Conservation (phyloP, 2,113 vertebrate species). For the Scomber scombrus region DNA sequence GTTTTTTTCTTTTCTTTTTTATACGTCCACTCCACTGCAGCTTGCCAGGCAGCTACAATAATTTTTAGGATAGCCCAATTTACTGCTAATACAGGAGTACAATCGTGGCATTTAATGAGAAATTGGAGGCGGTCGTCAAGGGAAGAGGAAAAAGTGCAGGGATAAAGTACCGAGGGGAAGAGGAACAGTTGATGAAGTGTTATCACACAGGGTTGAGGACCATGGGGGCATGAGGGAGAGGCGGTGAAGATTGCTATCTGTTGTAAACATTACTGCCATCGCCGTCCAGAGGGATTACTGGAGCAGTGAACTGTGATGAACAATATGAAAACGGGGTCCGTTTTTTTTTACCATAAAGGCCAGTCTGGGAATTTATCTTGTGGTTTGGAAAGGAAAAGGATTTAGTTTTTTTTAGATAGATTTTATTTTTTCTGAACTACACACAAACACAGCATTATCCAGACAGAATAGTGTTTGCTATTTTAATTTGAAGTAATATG, state of each 20-base stretch:
- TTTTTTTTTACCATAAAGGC: constrained; percentile 11
- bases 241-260: constrained; percentile 31
- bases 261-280: constrained; percentile 45
- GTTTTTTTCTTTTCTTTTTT: not conserved
- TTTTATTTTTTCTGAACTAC: too few relatives aligned
- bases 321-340: constrained; percentile 5
- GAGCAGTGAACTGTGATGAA: constrained; percentile 22
- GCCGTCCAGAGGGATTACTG: constrained; percentile 4
- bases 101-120: constrained; percentile 13
- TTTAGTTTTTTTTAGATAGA: not conserved
- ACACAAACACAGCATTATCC: not conserved
- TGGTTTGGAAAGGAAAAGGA: constrained; percentile 2
- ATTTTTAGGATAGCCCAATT: constrained; percentile 39
- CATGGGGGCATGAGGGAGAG: constrained; percentile 9
- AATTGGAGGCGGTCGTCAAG: not conserved
- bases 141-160: not conserved
- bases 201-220: constrained; percentile 34
- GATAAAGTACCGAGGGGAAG: constrained; percentile 12
- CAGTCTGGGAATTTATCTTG: constrained; percentile 16
- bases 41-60: not conserved
- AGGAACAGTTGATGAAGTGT: constrained; percentile 36
- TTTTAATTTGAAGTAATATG: not conserved
- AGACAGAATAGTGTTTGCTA: not conserved
- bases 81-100: not conserved
- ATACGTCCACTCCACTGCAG: not conserved